Percentiles rank a stretch among this genome's conserved stretches.
These are phyloP conservation scores for Aphaenogaster ashmeadi DNA, from an alignment of 1,140 invertebrate genomes.

Conservation along the genomic window DNA sequence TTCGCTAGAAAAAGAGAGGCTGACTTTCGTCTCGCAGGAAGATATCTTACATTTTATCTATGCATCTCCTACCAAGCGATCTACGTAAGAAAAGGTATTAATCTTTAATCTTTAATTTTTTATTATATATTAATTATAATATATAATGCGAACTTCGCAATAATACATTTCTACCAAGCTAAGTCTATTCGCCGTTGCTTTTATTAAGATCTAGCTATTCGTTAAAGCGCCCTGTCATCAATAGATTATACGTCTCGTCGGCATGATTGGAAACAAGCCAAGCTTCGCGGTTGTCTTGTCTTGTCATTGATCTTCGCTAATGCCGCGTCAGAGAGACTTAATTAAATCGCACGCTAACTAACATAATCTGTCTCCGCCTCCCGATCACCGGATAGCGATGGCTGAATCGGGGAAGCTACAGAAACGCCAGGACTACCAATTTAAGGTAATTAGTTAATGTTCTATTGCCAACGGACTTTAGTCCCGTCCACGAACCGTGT, in stretches of 20 bases:
- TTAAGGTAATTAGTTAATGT: constrained; percentile 82
- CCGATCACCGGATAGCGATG: constrained; percentile 71
- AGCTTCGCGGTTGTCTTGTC: constrained; percentile 27
- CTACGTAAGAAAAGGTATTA: neutral
- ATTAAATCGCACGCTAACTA: constrained; percentile 78
- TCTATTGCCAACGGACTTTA: constrained; percentile 73
- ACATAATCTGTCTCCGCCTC: constrained; percentile 77
- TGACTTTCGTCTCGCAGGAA: neutral
- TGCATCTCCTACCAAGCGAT: neutral
- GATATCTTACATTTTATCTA: neutral
- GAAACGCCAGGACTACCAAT: constrained; percentile 73
- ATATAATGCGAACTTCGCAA: neutral
- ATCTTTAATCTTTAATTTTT: neutral
- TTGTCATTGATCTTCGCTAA: constrained; percentile 53
- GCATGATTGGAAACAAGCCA: constrained; percentile 30
- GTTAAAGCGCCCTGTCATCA: neutral
- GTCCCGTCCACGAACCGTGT: constrained; percentile 69
- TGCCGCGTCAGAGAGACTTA: constrained; percentile 65
- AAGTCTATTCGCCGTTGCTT: neutral
- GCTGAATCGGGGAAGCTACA: constrained; percentile 65
- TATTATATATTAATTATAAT: neutral
- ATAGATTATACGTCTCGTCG: constrained; percentile 11
- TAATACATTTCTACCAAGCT: neutral
- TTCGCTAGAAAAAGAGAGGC: neutral
- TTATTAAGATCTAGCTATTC: neutral